Base-by-base conservation (phyloP, 1,140 invertebrate species). In the Zophobas morio region DNA sequence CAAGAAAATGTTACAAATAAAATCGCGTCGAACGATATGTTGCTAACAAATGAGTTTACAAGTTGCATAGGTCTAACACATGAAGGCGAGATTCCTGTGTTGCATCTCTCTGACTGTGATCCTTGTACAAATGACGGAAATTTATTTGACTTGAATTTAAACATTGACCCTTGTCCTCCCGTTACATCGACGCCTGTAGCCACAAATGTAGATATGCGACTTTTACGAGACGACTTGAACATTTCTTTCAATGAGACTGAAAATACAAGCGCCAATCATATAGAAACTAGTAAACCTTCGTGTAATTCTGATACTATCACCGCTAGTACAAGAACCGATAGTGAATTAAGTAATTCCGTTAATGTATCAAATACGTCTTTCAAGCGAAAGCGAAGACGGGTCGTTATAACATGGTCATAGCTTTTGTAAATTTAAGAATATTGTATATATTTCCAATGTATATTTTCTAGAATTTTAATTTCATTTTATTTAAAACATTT, bases 311-410 rank as follows among this genome's bases (percentile, higher is more conserved):
- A 20, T 20, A 20, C 20, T 20, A 20, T 20, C 20, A 20, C 20
- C 20, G 20, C 20, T 20, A 20, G 20, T 20, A 20, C 20, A 20
- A 20, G 20, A 20, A 20, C 20, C 20, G 20, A 20, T 20, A 20
- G 20, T 20, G 49, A 51, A 51, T 2, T 32, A 51, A 51, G 33
- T 51, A 51, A 51, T 20, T 51, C 8, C 2, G 53, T 54, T 20
- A 54, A 54, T 34, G 35, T 32, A 34, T 34, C 53, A 5, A 54
- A 54, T 42, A 42, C 60, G 39, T 66, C 60, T 34, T 66, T 39
- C 32, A n/a, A 6, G 0, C 40, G 39, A 33, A 66, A 66, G 33
- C 37, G 60, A 20, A 37, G 60, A 2, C n/a, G 60, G 20, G 60
- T 66, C 6, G 35, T 66, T 66, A 3, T 66, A 2, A 66, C 60